phyloP scores from a whole-genome alignment of 2,888 invertebrate genomes.

The Dicycla oo region DNA sequence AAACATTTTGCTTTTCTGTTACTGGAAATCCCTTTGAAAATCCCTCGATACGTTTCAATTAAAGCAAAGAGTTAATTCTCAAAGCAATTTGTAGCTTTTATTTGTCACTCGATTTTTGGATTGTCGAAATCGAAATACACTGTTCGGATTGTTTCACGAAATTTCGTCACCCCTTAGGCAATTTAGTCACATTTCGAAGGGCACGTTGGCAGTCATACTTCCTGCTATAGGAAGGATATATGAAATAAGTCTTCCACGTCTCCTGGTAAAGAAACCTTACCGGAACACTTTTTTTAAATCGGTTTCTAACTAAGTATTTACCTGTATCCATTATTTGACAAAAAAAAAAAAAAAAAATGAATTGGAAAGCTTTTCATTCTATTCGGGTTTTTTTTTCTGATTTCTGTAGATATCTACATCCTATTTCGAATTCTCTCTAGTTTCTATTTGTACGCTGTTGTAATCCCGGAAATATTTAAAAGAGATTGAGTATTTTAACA shows the following conservation, averaged over 20 bases:
- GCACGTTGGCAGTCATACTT: conserved; percentile 26
- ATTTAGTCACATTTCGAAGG: conserved; percentile 26
- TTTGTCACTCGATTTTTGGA: conserved; percentile 39
- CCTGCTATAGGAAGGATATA: conserved; percentile 3
- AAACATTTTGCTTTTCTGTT: conserved; percentile 19
- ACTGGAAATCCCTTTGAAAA: conserved; percentile 34
- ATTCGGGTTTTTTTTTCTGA: background rate
- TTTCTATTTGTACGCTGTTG: background rate
- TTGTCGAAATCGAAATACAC: conserved; percentile 16
- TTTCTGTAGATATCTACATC: background rate
- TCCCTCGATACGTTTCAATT: conserved; percentile 42
- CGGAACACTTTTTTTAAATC: background rate
- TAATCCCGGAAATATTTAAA: background rate
- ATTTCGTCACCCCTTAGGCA: conserved; percentile 27
- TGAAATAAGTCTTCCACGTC: background rate
- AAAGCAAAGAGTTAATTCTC: conserved; percentile 37
- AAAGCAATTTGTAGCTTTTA: conserved; percentile 36
- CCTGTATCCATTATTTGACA: background rate
- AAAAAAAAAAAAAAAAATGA: too few species aligned
- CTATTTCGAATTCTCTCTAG: background rate
- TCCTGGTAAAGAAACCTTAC: background rate
- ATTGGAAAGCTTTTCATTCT: too few species aligned
- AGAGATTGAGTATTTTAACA: background rate
- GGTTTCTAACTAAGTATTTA: background rate
- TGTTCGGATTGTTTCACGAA: conserved; percentile 37